Percentiles rank a stretch among this genome's conserved stretches.
phyloP scores from a whole-genome alignment of 2,113 vertebrate genomes.

The Anolis carolinensis region DNA sequence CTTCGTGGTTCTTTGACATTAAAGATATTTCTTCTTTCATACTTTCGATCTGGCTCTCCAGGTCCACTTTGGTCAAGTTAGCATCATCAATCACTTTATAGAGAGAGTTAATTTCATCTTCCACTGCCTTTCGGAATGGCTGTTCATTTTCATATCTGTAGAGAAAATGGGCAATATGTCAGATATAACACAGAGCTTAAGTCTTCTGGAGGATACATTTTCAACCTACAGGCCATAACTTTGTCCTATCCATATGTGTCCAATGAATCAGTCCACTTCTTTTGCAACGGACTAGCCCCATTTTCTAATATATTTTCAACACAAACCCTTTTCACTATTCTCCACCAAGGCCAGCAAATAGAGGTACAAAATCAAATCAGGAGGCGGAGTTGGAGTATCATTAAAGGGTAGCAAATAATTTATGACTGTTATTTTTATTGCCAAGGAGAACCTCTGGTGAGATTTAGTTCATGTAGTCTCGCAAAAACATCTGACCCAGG shows the following conservation, averaged over 20 bases:
- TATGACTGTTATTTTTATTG: no score
- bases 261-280: neutral
- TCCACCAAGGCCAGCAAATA: no score
- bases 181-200: neutral
- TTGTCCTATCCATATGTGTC: neutral
- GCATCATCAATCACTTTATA: constrained; percentile 93
- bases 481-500: neutral
- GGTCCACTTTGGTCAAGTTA: constrained; percentile 84
- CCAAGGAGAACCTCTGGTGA: no score
- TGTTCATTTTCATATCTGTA: constrained; percentile 91
- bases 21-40: constrained; percentile 85
- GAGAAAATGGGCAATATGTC: constrained; percentile 18
- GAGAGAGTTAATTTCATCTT: constrained; percentile 92
- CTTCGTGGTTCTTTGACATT: constrained; percentile 85
- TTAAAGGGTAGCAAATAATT: neutral
- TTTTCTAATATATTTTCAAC: neutral
- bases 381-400: no score
- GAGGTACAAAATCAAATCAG: no score
- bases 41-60: constrained; percentile 88
- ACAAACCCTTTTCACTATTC: neutral
- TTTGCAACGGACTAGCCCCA: neutral
- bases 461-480: no score
- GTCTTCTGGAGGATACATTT: neutral
- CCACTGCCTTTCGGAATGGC: constrained; percentile 86
- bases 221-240: neutral